These are phyloP conservation scores for Delichon dasypus DNA, from an alignment of 2,797 vertebrate genomes.

Conservation along the genomic window DNA sequence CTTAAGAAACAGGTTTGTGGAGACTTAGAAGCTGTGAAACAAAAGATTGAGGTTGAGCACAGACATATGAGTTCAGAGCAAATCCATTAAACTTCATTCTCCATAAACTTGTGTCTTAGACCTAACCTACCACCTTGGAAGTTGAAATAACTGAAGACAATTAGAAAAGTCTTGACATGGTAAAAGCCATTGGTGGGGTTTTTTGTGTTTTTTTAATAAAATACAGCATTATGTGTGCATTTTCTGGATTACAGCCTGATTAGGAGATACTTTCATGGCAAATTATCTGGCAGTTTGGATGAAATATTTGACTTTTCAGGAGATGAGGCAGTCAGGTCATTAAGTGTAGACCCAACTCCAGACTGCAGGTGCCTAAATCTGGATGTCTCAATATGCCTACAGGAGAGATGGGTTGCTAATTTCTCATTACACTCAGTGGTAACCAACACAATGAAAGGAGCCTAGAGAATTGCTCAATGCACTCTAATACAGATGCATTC, in stretches of 20 bases:
- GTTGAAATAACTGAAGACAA: background rate
- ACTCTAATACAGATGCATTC: background rate
- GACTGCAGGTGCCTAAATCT: background rate
- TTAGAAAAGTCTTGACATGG: background rate
- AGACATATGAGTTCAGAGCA: background rate
- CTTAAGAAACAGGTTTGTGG: background rate
- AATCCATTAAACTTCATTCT: background rate
- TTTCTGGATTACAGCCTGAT: background rate
- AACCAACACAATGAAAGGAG: background rate
- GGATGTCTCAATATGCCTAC: background rate
- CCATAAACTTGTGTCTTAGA: background rate
- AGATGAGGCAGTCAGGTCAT: background rate
- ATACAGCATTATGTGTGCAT: rapidly evolving
- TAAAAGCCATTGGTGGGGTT: rapidly evolving
- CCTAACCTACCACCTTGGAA: background rate
- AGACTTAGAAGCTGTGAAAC: background rate
- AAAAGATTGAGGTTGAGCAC: background rate
- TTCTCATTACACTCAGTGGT: background rate
- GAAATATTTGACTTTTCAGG: background rate
- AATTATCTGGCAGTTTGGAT: background rate
- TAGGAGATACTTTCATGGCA: background rate
- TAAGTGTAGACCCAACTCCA: background rate
- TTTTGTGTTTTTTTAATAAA: background rate
- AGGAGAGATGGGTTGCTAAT: background rate
- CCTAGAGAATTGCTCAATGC: background rate